phyloP scores from a whole-genome alignment of 2,797 vertebrate species.

The Lepus townsendii region DNA sequence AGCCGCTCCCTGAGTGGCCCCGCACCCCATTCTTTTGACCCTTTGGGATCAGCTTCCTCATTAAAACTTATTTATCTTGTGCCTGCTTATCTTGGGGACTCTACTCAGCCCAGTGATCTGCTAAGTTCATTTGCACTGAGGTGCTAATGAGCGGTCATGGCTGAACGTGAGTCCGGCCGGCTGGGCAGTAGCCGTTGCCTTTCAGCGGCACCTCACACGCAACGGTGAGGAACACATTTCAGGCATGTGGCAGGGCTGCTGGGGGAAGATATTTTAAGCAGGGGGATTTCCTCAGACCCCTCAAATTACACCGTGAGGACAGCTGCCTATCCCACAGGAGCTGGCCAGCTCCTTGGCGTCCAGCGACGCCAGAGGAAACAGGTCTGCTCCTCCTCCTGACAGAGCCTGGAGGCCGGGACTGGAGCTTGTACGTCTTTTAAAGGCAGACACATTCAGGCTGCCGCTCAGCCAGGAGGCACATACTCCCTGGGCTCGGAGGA shows the following conservation, averaged over 20 bases:
- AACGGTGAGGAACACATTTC: constrained; percentile 23
- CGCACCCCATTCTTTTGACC: not conserved
- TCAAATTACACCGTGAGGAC: constrained; percentile 75
- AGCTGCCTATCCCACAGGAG: constrained; percentile 75
- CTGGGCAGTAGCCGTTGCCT: not conserved
- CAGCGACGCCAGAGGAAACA: constrained; percentile 58
- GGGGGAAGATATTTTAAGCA: constrained; percentile 78
- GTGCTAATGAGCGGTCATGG: not conserved
- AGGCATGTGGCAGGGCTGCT: constrained; percentile 26
- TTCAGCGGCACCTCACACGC: constrained; percentile 8
- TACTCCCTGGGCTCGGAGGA: not conserved
- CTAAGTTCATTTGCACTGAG: not conserved
- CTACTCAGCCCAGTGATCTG: not conserved
- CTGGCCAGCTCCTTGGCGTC: constrained; percentile 41
- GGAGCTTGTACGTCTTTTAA: constrained; percentile 52
- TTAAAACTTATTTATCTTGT: constrained; percentile 9
- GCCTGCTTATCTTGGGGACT: not conserved
- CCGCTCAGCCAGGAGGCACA: not conserved
- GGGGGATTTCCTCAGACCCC: constrained; percentile 81
- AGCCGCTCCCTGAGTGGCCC: not conserved
- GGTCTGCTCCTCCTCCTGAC: constrained; percentile 15
- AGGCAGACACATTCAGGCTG: constrained; percentile 50
- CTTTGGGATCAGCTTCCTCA: not conserved
- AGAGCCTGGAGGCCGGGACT: not conserved
- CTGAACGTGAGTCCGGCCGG: not conserved